Conservation (phyloP, 1,140 invertebrate species). For the Euschistus heros region DNA sequence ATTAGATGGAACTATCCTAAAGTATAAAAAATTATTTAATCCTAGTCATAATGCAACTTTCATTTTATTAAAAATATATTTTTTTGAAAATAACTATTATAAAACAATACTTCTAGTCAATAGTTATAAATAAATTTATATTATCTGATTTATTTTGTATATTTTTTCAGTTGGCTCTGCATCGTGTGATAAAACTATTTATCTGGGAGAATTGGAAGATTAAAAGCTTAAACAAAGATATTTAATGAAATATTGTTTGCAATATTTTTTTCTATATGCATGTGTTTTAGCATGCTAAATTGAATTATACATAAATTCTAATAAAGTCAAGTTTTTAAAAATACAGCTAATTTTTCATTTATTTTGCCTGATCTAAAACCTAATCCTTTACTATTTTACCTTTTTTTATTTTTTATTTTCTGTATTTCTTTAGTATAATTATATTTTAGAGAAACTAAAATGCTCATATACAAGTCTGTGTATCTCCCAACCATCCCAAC, state of each 20-base stretch:
- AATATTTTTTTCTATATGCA: background rate
- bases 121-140: background rate
- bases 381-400: too few relatives aligned
- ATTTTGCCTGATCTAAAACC: too few relatives aligned
- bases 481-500: too few relatives aligned
- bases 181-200: slow-evolving; percentile 93
- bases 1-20: background rate
- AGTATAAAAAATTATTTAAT: too few relatives aligned
- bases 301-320: too few relatives aligned
- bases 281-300: background rate
- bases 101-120: too few relatives aligned
- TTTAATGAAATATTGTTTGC: background rate
- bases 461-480: too few relatives aligned
- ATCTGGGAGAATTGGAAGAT: slow-evolving; percentile 84
- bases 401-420: too few relatives aligned
- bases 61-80: background rate
- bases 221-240: slow-evolving; percentile 18
- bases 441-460: too few relatives aligned
- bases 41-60: background rate
- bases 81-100: background rate
- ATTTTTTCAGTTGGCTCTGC: slow-evolving; percentile 70
- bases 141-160: slow-evolving; percentile 30
- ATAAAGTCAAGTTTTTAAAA: too few relatives aligned
- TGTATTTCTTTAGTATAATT: too few relatives aligned
- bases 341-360: too few relatives aligned